Base-by-base conservation (phyloP, 2,113 vertebrate species). In the Eptesicus fuscus region DNA sequence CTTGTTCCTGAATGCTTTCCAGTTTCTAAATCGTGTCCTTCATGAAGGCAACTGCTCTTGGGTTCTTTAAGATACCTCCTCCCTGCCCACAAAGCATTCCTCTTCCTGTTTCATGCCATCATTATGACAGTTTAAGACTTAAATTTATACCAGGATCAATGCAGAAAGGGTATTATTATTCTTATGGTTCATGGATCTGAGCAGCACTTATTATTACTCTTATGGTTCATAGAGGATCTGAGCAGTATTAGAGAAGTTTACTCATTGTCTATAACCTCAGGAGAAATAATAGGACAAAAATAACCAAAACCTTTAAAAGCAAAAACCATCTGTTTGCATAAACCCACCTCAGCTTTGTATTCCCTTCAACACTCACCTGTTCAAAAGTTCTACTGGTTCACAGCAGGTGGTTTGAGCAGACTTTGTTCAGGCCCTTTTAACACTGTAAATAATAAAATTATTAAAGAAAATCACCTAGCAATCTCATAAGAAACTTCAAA, bases 301-400 rank as follows among this genome's bases (percentile, higher is more conserved):
- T 18, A 78, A 40, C 44, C 22, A 6, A 88, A 74, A 71, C 5
- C 82, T 88, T 82, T 82, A 61, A 94, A 83, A 93, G 77, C 65
- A 69, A 96, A 93, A 82, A 61, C 61, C 40, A 87, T 13, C 44
- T 88, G 74, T 44, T 51, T 63, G 67, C 44, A n/a, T 37, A 65
- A 78, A 53, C 10, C 49, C 13, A 74, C 42, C 8, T 85, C 37
- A 86, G 74, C 23, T 95, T 47, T 70, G 44, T 51, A 42, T 76
- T 77, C 40, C 73, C 79, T 92, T 90, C 91, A 70, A 86, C 69
- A 96, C 97, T 96, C 83, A 97, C 97, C 97, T 96, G 94, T 79
- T 96, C 95, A 95, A 96, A 96, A 96, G 84, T 92, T 95, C 92
- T 94, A 92, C 96, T 96, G 79, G 67, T 87, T 96, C 96, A 92